A percentile compares a stretch with the other conserved stretches of the same genome.
phyloP scores from a whole-genome alignment of 2,888 invertebrate genomes.

The Tyria jacobaeae region DNA sequence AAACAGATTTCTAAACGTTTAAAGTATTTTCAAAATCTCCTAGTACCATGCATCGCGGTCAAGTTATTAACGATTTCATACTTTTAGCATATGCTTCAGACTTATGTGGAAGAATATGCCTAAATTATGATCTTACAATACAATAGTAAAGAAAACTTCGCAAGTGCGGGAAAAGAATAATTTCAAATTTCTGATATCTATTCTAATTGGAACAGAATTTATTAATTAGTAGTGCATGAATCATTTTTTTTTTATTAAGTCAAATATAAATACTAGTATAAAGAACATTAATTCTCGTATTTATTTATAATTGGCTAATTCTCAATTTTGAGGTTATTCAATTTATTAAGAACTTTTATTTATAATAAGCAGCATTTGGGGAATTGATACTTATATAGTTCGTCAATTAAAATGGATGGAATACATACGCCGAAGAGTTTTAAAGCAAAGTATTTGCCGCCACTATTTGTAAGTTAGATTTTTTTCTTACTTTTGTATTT shows the following conservation, averaged over 20 bases:
- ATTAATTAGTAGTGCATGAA: not conserved
- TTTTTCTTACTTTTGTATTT: not conserved
- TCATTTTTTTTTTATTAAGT: too few species aligned
- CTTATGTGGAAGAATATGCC: not conserved
- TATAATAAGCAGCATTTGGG: conserved; percentile 26
- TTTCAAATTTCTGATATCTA: not conserved
- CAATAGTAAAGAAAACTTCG: not conserved
- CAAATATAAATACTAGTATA: not conserved
- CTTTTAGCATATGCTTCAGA: not conserved
- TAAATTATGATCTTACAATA: not conserved
- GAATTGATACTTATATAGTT: not conserved
- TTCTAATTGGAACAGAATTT: not conserved
- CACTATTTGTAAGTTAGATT: conserved; percentile 67
- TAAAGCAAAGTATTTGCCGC: conserved; percentile 62
- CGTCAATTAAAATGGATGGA: conserved; percentile 38
- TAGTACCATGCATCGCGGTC: not conserved
- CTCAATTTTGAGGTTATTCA: conserved; percentile 35
- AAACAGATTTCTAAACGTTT: not conserved
- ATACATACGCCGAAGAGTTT: conserved; percentile 41
- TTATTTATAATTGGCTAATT: not conserved
- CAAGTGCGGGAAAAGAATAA: not conserved
- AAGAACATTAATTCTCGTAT: not conserved
- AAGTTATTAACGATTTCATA: not conserved
- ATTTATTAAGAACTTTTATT: conserved; percentile 19
- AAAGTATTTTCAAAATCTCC: not conserved